Evolutionary conservation across 1,140 invertebrate species (phyloP), one percentile per base, ranked within the genome.

Genomic region (Teleogryllus occipitalis): DNA sequence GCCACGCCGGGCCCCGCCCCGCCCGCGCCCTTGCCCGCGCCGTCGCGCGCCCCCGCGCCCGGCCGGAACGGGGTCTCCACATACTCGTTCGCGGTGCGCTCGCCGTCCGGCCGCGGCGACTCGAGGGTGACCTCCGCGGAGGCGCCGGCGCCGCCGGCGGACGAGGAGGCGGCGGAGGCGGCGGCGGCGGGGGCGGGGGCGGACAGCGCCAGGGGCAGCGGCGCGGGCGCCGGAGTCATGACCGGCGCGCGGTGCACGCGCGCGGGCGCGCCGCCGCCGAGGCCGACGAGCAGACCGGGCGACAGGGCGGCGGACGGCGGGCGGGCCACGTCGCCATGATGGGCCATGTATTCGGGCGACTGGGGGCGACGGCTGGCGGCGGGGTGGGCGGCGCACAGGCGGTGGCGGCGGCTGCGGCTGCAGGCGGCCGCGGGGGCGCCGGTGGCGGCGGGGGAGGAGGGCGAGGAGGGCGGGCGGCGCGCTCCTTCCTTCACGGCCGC

Each of bases 81-180:
- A 88, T 96, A 96, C 84, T 94, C 93, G 89, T 96, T 96, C 84
- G 90, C 90, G 83, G 90, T 89, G 82, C 94, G 88, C 85, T 94
- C 93, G 84, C 88, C 90, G 84, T 94, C 92, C 72, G 94, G 93
- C 82, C 93, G 88, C 75, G 94, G 94, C 84, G 91, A 89, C 82
- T 90, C 88, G 84, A 95, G 89, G 81, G 92, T 92, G 82, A 91
- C 91, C 83, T 76, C 78, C 8, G 86, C 80, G 14, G 86, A 87
- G 81, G 86, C n/a, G n/a, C n/a, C n/a, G n/a, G n/a, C n/a, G n/a
- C 85, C 47, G 84, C 86, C 80, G 85, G 82, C 79, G 88, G 86
- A 80, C 85, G 82, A 14, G 77, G 83, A 82, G 86, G 85, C 83
- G 83, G 78, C 82, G 82, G 77, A 78, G 85, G 82, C 81, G 87